Conservation (phyloP, 2,797 vertebrate species). For the Babyrousa celebensis region DNA sequence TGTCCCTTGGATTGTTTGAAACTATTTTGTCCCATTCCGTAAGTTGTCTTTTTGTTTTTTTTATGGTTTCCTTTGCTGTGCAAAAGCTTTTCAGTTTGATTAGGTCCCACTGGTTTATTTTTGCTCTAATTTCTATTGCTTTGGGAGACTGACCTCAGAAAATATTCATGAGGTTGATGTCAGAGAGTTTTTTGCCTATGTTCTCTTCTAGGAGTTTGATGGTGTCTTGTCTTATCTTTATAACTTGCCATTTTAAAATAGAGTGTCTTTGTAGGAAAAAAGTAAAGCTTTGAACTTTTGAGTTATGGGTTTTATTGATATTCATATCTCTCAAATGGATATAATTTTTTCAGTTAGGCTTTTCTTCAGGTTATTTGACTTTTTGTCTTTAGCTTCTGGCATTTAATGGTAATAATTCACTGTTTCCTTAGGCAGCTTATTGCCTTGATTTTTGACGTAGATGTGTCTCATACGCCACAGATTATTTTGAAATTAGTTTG, state of each 20-base stretch:
- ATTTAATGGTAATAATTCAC: conserved; percentile 49
- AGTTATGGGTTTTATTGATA: conserved; percentile 55
- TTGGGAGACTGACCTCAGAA: too few species aligned
- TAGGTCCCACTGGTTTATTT: too few species aligned
- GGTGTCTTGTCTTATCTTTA: too few species aligned
- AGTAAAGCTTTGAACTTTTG: conserved; percentile 66
- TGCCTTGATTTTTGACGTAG: conserved; percentile 53
- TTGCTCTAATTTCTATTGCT: too few species aligned
- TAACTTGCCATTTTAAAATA: conserved; percentile 34
- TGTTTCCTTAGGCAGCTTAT: conserved; percentile 54
- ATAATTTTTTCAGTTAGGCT: conserved; percentile 41
- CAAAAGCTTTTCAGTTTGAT: too few species aligned
- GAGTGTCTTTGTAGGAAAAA: conserved; percentile 38
- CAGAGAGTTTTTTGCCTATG: too few species aligned
- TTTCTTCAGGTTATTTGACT: conserved; percentile 63
- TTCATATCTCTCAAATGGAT: conserved; percentile 36
- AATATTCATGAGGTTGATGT: too few species aligned
- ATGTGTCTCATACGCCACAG: neutral
- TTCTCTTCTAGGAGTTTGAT: too few species aligned
- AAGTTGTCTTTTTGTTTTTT: too few species aligned
- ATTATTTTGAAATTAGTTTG: conserved; percentile 69
- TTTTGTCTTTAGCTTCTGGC: conserved; percentile 63
- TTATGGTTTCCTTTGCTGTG: too few species aligned
- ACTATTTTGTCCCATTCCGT: too few species aligned
- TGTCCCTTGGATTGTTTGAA: too few species aligned